Conservation (phyloP, 2,797 vertebrate species). For the Artibeus lituratus region DNA sequence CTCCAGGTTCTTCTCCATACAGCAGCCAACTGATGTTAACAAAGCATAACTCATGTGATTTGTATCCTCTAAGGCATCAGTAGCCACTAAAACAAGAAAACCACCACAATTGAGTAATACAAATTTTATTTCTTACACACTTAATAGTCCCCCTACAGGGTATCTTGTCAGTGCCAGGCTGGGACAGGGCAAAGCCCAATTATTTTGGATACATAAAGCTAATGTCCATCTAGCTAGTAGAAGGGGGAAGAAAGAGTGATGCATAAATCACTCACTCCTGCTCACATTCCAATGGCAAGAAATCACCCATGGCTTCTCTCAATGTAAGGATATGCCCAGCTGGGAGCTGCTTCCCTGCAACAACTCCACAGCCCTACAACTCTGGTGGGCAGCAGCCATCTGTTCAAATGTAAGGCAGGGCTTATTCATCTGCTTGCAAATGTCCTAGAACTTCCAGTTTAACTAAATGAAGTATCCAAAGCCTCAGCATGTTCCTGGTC, state of each 20-base stretch:
- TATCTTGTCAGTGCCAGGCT: neutral
- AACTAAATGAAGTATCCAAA: neutral
- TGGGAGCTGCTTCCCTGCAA: neutral
- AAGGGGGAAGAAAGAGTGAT: neutral
- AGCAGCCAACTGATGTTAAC: neutral
- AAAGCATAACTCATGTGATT: neutral
- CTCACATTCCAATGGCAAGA: neutral
- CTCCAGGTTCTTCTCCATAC: neutral
- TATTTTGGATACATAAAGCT: neutral
- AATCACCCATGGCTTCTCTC: neutral
- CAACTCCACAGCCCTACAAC: neutral
- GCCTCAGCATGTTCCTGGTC: neutral
- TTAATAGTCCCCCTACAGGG: neutral
- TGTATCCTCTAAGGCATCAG: neutral
- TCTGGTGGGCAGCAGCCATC: neutral
- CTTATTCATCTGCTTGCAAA: neutral
- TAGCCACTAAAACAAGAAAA: neutral
- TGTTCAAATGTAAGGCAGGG: neutral
- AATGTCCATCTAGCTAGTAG: neutral
- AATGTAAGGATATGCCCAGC: neutral
- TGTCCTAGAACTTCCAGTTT: neutral
- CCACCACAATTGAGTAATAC: neutral
- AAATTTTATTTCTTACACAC: neutral
- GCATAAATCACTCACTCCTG: neutral
- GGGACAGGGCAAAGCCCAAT: neutral